Evolutionary conservation across 2,797 vertebrate species (phyloP), one percentile per base, ranked within the genome.

Genomic region (Spinibarbus caldwelli): DNA sequence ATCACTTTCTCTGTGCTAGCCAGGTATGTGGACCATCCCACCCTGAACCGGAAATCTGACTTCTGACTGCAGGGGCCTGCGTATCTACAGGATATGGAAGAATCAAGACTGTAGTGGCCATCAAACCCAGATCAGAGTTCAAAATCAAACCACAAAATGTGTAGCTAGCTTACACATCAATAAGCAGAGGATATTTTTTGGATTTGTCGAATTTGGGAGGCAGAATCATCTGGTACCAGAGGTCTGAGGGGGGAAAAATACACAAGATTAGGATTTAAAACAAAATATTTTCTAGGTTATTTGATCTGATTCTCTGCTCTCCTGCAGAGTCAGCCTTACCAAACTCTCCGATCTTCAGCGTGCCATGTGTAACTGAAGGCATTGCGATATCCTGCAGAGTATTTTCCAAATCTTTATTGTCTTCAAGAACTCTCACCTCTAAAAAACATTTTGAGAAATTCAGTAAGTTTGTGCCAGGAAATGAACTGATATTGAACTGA

Each of bases 61-160:
- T 97, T 98, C 93, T 99, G 98, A 93, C 98, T 99, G 88, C 97
- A 97, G 2, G 98, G 98, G 3, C 98, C 98, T 2, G 94, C 98
- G 6, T 99, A 99, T 64, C 98, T 99, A 84, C 14, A 87, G 85
- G 68, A 85, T 31, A 86, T 15, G 41, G 17, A 54, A 36, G n/a
- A 71, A 67, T 26, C 17, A 34, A 21, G 26, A 29, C 8, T 34
- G 4, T 36, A 64, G 31, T 29, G 19, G 62, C 6, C 47, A 52
- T 21, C 64, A 15, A 68, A 71, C 8, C 2, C 9, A 57, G 7
- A 70, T 70, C 8, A 70, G 9, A 10, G 26, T 14, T 45, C 43
- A 38, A 70, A 54, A 12, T 29, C 47, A 36, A 10, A 54, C 2
- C 34, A 14, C 12, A 23, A 11, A 68, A 71, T 52, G 14, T n/a